Evolutionary conservation across 2,113 vertebrate species (phyloP).

Genomic region (Menidia beryllina): DNA sequence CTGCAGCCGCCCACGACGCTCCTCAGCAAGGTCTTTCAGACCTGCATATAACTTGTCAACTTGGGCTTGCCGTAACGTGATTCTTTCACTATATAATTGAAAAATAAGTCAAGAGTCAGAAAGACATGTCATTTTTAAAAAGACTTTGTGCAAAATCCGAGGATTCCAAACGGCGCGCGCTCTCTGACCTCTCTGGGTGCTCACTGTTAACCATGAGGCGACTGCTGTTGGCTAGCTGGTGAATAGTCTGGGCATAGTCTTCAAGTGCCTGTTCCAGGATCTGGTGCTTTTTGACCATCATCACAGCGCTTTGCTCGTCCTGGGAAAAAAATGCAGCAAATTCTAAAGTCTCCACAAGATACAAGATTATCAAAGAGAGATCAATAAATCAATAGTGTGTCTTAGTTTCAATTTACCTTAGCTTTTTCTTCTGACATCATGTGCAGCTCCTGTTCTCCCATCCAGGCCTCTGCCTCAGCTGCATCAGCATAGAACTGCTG

Average conservation of each 20-base stretch:
- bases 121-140: not conserved
- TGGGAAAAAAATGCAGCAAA: slow-evolving; percentile 51
- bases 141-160: not conserved
- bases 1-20: slow-evolving; percentile 87
- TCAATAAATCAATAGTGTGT: not conserved
- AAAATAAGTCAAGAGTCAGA: not conserved
- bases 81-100: slow-evolving; percentile 81
- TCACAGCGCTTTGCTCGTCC: slow-evolving; percentile 93
- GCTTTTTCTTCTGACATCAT: slow-evolving; percentile 97
- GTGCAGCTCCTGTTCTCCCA: slow-evolving; percentile 95
- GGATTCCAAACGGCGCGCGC: not conserved
- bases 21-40: slow-evolving; percentile 91
- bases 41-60: slow-evolving; percentile 91
- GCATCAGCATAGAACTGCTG: slow-evolving; percentile 94
- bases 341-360: not conserved
- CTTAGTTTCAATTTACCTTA: slow-evolving; percentile 80
- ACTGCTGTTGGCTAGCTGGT: slow-evolving; percentile 89
- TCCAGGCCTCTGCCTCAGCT: slow-evolving; percentile 93
- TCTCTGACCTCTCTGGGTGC: slow-evolving; percentile 90
- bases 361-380: not conserved
- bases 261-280: slow-evolving; percentile 91
- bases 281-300: slow-evolving; percentile 93
- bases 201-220: slow-evolving; percentile 88
- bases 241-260: slow-evolving; percentile 90
- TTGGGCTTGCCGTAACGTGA: slow-evolving; percentile 90